Conservation (phyloP, 2,797 vertebrate species). For the Streptopelia turtur region DNA sequence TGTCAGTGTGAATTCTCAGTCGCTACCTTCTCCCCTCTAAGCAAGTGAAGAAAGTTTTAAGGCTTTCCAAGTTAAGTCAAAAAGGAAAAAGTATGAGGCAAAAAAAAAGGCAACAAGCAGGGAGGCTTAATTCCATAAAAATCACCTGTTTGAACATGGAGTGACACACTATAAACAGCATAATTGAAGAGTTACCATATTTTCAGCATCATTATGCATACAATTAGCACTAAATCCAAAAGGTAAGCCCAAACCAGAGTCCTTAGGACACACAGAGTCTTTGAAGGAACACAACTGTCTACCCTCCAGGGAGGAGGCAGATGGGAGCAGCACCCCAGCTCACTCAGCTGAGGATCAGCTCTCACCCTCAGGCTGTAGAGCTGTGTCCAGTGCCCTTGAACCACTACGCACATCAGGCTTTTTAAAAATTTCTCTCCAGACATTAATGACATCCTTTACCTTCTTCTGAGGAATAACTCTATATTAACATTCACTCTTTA, state of each 20-base stretch:
- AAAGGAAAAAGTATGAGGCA: neutral
- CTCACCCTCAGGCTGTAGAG: neutral
- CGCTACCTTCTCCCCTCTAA: neutral
- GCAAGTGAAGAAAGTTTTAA: neutral
- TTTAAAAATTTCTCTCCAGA: neutral
- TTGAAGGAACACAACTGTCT: neutral
- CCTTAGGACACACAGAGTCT: neutral
- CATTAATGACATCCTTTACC: neutral
- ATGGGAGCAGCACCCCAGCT: neutral
- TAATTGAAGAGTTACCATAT: neutral
- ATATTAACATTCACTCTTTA: neutral
- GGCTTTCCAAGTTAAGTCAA: neutral
- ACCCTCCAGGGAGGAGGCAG: neutral
- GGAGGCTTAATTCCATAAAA: neutral
- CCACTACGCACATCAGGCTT: neutral
- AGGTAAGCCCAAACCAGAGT: neutral
- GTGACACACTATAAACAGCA: neutral
- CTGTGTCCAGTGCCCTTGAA: neutral
- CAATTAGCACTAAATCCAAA: neutral
- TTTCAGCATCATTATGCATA: neutral
- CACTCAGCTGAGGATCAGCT: neutral
- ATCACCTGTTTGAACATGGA: neutral
- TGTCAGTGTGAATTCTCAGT: neutral
- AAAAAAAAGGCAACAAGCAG: neutral
- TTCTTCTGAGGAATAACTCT: neutral